Percentiles rank a stretch among this genome's conserved stretches.
Evolutionary conservation across 2,888 invertebrate species (phyloP).

Genomic region (Conchocele bisecta): DNA sequence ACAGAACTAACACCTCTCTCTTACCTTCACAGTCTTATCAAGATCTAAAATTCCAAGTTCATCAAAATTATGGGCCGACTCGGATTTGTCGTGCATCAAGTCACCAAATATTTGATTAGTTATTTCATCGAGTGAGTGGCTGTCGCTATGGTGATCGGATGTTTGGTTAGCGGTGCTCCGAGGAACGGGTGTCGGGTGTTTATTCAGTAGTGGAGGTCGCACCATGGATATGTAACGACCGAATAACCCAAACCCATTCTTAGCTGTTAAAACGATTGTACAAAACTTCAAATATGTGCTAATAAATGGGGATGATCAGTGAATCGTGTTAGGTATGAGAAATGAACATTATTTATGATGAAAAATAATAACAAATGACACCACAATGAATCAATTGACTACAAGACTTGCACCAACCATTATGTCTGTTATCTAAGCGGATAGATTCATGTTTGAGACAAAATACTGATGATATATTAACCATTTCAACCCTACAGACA

Average conservation of each 20-base stretch:
- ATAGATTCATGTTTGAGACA: no score
- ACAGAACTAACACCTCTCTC: conserved; percentile 36
- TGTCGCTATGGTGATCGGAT: conserved; percentile 43
- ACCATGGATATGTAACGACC: conserved; percentile 50
- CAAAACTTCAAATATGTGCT: no score
- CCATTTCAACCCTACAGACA: neutral
- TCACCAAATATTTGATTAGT: conserved; percentile 78
- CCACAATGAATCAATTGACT: no score
- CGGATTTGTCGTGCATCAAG: conserved; percentile 75
- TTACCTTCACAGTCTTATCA: conserved; percentile 70
- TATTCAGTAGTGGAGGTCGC: conserved; percentile 61
- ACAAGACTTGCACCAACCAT: no score
- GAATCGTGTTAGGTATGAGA: no score
- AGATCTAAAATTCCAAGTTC: conserved; percentile 79
- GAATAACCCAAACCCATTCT: conserved; percentile 41
- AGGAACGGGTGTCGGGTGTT: conserved; percentile 49
- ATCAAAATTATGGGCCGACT: conserved; percentile 78
- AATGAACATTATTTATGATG: no score
- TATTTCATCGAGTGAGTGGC: conserved; percentile 70
- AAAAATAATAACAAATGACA: no score
- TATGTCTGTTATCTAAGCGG: no score
- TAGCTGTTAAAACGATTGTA: no score
- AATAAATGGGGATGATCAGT: no score
- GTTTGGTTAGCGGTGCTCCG: conserved; percentile 35
- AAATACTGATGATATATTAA: neutral